phyloP scores from a whole-genome alignment of 2,797 vertebrate species.

The Anas flavirostris region DNA sequence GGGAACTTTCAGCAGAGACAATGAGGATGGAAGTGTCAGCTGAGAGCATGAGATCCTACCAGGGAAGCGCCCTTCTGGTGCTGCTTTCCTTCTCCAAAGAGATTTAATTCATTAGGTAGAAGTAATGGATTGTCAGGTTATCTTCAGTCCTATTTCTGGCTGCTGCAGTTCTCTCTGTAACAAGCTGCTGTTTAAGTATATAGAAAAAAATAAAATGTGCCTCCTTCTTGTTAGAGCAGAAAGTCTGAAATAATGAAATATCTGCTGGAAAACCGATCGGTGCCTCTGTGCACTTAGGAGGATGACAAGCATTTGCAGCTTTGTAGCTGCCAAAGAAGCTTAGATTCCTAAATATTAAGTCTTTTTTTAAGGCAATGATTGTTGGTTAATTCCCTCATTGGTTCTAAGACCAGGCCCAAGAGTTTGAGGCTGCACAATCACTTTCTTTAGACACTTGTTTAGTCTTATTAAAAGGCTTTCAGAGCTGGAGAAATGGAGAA shows the following conservation, averaged over 20 bases:
- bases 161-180: not conserved
- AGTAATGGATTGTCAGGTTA: not conserved
- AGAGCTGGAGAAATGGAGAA: not conserved
- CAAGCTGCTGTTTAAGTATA: not conserved
- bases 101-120: not conserved
- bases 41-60: not conserved
- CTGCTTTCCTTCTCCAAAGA: not conserved
- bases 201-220: not conserved
- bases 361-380: not conserved
- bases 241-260: not conserved
- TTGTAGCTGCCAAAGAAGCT: not conserved
- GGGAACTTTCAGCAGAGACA: not conserved
- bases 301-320: not conserved
- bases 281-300: not conserved
- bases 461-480: not conserved
- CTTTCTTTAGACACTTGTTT: not conserved
- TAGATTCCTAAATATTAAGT: not conserved
- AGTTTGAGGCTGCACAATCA: not conserved
- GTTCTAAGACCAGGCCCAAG: not conserved
- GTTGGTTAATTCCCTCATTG: not conserved
- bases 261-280: not conserved
- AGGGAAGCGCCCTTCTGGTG: not conserved
- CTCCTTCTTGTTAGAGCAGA: not conserved
- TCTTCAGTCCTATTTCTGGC: not conserved
- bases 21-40: not conserved